Evolutionary conservation across 1,140 invertebrate genomes (phyloP).

Genomic region (Agrilus planipennis): DNA sequence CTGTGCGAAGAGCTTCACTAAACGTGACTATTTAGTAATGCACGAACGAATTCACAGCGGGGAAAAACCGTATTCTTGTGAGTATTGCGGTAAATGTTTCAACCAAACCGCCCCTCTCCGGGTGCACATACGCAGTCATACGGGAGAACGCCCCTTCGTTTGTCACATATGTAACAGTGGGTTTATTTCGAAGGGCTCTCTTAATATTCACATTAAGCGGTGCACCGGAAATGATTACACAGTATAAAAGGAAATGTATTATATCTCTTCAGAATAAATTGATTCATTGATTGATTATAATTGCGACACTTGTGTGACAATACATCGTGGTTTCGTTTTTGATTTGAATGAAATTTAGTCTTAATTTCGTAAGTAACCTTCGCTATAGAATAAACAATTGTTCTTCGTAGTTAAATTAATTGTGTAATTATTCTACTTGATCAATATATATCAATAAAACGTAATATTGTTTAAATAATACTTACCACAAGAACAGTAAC

Average conservation of each 20-base stretch:
- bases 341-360: conserved; percentile 14
- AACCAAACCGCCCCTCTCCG: conserved; percentile 28
- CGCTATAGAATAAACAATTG: too few species aligned
- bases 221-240: too few species aligned
- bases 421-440: too few species aligned
- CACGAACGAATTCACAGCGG: conserved; percentile 44
- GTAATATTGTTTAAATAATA: too few species aligned
- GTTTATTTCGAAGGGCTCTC: conserved; percentile 21
- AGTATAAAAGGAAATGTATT: conserved; percentile 6
- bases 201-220: conserved; percentile 28
- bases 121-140: conserved; percentile 39
- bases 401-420: too few species aligned
- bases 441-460: too few species aligned
- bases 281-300: conserved; percentile 39
- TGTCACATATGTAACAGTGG: conserved; percentile 25
- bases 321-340: conserved; percentile 38
- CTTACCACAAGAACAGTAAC: too few species aligned
- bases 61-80: conserved; percentile 40
- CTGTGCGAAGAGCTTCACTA: conserved; percentile 40
- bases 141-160: conserved; percentile 25
- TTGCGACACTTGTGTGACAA: conserved; percentile 40
- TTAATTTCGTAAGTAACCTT: too few species aligned
- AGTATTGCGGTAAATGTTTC: conserved; percentile 38
- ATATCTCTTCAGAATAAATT: conserved; percentile 10
- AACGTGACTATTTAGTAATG: conserved; percentile 42